phyloP scores from a whole-genome alignment of 1,140 invertebrate species.

The Lordiphosa clarofinis region DNA sequence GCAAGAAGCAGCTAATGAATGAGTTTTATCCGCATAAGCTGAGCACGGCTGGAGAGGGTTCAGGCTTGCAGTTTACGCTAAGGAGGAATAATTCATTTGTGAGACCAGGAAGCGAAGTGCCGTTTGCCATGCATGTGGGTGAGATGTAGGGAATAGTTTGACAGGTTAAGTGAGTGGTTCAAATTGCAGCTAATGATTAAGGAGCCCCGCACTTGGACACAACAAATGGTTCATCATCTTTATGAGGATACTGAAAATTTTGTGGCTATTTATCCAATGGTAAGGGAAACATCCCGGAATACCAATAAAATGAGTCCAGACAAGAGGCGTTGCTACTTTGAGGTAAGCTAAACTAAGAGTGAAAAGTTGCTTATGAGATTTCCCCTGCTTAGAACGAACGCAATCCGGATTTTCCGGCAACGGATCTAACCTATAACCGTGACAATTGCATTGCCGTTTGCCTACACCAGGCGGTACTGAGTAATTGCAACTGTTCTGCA shows the following conservation, averaged over 20 bases:
- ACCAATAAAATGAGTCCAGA: constrained; percentile 33
- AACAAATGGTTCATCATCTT: constrained; percentile 29
- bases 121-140: constrained; percentile 50
- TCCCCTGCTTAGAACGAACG: constrained; percentile 35
- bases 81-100: constrained; percentile 28
- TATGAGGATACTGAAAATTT: constrained; percentile 56
- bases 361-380: too few relatives aligned
- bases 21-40: constrained; percentile 52
- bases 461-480: constrained; percentile 39
- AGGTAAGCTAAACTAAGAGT: constrained; percentile 24
- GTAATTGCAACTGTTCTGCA: constrained; percentile 50
- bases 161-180: background rate
- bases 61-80: constrained; percentile 50
- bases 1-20: constrained; percentile 50
- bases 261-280: constrained; percentile 42
- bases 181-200: constrained; percentile 56
- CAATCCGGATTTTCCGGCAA: constrained; percentile 26
- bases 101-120: background rate
- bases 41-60: constrained; percentile 54
- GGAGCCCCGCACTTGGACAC: constrained; percentile 49
- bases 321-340: constrained; percentile 49
- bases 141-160: background rate
- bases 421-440: constrained; percentile 32
- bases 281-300: constrained; percentile 38
- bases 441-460: constrained; percentile 51